Evolutionary conservation across 1,140 invertebrate genomes (phyloP), one percentile per base, ranked within the genome.

Genomic region (Trypoxylus dichotomus): DNA sequence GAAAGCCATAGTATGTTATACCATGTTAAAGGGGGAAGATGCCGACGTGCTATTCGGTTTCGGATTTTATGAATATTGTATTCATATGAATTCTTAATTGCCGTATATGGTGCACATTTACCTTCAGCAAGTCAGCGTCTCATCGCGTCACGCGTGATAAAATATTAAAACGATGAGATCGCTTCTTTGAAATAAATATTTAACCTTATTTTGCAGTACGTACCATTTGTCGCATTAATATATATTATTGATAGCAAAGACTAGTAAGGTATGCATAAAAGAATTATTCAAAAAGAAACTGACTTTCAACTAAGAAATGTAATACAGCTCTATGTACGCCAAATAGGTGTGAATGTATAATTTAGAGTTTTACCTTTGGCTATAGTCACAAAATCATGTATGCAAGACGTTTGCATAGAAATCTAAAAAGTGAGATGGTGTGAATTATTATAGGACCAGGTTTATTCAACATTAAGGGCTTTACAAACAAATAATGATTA

Each of bases 61-160:
- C 60, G 60, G 60, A 68, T 68, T 68, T 68, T 68, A 68, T 68
- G 60, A 68, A 68, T 68, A 68, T 68, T 68, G 60, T 68, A 68
- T 68, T 68, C 60, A 68, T 68, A 68, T 68, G 60, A 68, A 68
- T 68, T 68, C 60, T 68, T 68, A 68, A 68, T 68, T 68, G 24
- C 60, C 24, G 24, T 68, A 68, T 68, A 68, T 68, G 60, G 21
- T 13, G 27, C 11, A 24, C 60, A 24, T 68, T 68, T 68, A 68
- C 60, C 27, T 68, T 68, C 60, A 68, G 1, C 21, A 24, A 24
- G 24, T 27, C 21, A 37, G 2, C 32, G 10, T 37, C 32, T 1
- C 32, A 8, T 8, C 32, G 32, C 60, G 60, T 24, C 27, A 24
- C 3, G 60, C 15, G 0, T 68, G 19, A 68, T 68, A 68, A 68